Base-by-base conservation (phyloP, 2,113 vertebrate genomes). In the Podarcis cretensis region DNA sequence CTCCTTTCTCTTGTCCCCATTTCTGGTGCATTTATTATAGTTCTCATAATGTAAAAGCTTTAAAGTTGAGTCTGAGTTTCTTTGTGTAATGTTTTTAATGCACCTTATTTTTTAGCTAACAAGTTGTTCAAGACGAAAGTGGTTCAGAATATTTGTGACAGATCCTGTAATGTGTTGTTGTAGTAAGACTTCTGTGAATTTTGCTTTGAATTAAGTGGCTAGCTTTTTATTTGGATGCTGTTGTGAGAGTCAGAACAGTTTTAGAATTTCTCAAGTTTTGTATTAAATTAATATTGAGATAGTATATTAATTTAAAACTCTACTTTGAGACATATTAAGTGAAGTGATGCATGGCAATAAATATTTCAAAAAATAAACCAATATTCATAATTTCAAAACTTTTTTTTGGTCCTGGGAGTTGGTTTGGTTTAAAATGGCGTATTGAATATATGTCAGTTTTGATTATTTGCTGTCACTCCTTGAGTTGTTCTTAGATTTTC, bases 1-100 rank as follows among this genome's bases (percentile, higher is more conserved):
- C 93, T 96, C 93, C 89, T 96, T 96, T 95, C 86, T 95, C 30
- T 80, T 95, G 95, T 92, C 94, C 91, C 81, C 90, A 88, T 88
- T 93, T 89, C 88, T 90, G 84, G 91, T 81, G 90, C 91, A 86
- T 87, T 59, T 20, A 8, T 73, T 90, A 59, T 13, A 83, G 88
- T 90, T 71, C 0, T 2, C 90, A 94, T 91, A 82, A 81, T 84
- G 21, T 48, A 74, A 87, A 82, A 81, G 69, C 66, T 83, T 91
- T 90, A 23, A 66, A 83, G 5, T 66, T 63, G n/a, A 63, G 37
- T 82, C 10, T 37, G 5, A 13, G 3, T 76, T 4, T 43, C 80
- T 63, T 54, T 76, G 18, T 75, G 7, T 71, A 69, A 69, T 3
- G 14, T 74, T 87, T 86, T 66, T 63, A 69, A 68, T 73, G 30